A percentile compares a stretch with the other conserved stretches of the same genome.
Conservation (phyloP, 2,113 vertebrate genomes). For the Rhynchomys soricoides region DNA sequence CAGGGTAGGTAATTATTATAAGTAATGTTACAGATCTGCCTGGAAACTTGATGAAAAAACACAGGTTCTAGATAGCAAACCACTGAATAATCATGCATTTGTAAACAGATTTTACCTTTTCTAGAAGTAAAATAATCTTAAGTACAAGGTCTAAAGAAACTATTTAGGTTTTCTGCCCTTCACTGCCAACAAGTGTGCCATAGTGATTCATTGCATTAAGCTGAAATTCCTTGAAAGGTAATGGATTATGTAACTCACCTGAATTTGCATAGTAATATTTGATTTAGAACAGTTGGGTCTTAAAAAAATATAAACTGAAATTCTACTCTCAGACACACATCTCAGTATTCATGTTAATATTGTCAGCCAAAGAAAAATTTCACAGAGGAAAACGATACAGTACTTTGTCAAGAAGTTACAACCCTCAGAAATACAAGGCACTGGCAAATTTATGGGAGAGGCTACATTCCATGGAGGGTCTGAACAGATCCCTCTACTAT, state of each 20-base stretch:
- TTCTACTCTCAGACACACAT: slow-evolving; percentile 19
- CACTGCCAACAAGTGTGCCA: background rate
- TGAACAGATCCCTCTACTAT: background rate
- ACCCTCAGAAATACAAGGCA: background rate
- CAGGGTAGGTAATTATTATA: background rate
- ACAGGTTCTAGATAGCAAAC: background rate
- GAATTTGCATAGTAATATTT: slow-evolving; percentile 66
- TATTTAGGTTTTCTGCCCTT: background rate
- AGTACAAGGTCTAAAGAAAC: background rate
- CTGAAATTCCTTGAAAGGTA: slow-evolving; percentile 11
- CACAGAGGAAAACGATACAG: background rate
- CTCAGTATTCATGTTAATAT: slow-evolving; percentile 4
- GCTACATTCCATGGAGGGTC: fast-evolving
- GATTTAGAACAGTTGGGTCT: slow-evolving; percentile 62
- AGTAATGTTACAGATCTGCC: background rate
- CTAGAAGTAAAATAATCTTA: slow-evolving; percentile 44
- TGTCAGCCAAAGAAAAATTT: background rate
- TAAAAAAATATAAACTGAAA: slow-evolving; percentile 64
- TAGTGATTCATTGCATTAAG: slow-evolving; percentile 1
- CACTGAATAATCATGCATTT: background rate
- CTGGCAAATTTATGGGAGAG: background rate
- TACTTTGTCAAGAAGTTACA: background rate
- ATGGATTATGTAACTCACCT: slow-evolving; percentile 60
- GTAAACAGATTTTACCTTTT: background rate
- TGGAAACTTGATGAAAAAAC: background rate